Conservation (phyloP, 2,113 vertebrate genomes). For the Xiphorhynchus elegans region DNA sequence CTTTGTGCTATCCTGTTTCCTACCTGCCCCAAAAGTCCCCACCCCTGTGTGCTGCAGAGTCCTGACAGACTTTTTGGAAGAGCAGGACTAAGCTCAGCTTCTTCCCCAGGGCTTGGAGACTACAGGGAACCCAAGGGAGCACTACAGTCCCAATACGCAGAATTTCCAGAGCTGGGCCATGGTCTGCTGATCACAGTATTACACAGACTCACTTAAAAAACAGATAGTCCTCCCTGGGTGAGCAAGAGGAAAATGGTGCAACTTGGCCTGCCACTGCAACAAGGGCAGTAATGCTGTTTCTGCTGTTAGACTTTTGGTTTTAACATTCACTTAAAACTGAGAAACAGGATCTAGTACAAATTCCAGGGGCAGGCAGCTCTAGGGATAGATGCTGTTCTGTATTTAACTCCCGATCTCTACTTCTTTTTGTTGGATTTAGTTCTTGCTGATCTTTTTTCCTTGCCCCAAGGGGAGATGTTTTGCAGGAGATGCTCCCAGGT, state of each 20-base stretch:
- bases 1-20: neutral
- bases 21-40: neutral
- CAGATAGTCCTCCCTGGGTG: neutral
- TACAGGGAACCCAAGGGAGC: neutral
- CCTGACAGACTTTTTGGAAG: neutral
- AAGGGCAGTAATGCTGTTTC: neutral
- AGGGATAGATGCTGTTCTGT: neutral
- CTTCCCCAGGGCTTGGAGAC: neutral
- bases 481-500: neutral
- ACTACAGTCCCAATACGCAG: rapidly evolving
- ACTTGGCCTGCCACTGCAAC: rapidly evolving
- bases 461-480: neutral
- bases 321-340: neutral
- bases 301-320: neutral
- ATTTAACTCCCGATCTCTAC: neutral
- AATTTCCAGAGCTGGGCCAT: neutral
- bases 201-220: neutral
- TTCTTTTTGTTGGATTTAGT: rapidly evolving
- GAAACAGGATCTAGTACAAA: neutral
- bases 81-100: neutral
- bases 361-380: neutral
- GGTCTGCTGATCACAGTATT: neutral
- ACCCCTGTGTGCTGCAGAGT: neutral
- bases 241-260: neutral
- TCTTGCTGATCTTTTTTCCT: neutral